These are phyloP conservation scores for Calidris pygmaea DNA, from an alignment of 2,113 vertebrate species.

Conservation along the genomic window DNA sequence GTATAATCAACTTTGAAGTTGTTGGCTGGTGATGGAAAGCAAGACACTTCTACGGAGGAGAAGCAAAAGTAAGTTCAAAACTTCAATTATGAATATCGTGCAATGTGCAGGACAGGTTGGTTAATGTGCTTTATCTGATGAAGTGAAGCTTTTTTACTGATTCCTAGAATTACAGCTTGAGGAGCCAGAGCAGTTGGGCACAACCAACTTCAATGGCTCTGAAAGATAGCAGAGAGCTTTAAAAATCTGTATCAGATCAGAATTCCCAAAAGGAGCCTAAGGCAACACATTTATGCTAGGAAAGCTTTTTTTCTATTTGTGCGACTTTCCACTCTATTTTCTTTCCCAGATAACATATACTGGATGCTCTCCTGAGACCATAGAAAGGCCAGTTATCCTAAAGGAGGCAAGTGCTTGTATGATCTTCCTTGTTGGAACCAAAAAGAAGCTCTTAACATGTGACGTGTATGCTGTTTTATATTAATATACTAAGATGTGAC, in stretches of 20 bases:
- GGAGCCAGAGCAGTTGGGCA: neutral
- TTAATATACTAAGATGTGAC: neutral
- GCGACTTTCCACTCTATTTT: neutral
- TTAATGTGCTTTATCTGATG: neutral
- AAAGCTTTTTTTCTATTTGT: neutral
- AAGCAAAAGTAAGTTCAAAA: neutral
- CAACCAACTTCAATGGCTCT: neutral
- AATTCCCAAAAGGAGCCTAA: neutral
- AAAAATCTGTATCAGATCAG: rapidly evolving
- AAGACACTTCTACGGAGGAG: neutral
- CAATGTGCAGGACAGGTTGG: neutral
- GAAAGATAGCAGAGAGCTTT: neutral
- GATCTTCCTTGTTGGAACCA: neutral
- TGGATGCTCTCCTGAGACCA: neutral
- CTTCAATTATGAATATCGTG: neutral
- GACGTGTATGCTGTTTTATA: neutral
- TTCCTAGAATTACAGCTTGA: neutral
- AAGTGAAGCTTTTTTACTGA: neutral
- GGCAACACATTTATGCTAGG: neutral
- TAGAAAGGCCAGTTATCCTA: neutral
- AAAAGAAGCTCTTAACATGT: neutral
- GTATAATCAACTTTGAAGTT: neutral
- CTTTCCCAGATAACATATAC: neutral
- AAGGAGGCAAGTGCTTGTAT: neutral
- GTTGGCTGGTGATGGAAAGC: neutral